Base-by-base conservation (phyloP, 2,888 invertebrate genomes). In the Erpobdella octoculata region DNA sequence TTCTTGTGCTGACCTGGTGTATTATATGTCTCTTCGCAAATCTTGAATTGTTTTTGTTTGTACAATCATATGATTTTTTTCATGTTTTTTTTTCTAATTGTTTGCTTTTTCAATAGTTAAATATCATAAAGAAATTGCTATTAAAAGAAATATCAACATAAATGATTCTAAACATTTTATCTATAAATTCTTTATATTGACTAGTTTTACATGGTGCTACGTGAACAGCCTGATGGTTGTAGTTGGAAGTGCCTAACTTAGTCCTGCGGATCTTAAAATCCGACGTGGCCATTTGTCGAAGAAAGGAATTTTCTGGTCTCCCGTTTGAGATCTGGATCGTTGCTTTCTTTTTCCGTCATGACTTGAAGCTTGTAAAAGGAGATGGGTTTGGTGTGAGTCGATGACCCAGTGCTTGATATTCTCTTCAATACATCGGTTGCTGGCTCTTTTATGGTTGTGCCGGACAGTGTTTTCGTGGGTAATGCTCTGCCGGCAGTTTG, bases 341-440 rank as follows among this genome's bases (percentile, higher is more conserved):
- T 35, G 33, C n/a, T 33, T 15, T 41, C 33, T 58, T 69, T 46
- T n/a, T 69, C 58, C n/a, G 33, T 58, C n/a, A 69, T 33, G 25
- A 69, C 58, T 69, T 69, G 69, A 2, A 58, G 37, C 48, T 25
- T 69, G 37, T 69, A 69, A 48, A 41, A 69, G 21, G 69, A 69
- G 25, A 58, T 38, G 21, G 69, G 69, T 58, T 69, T 69, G 69
- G 36, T 46, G 15, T 2, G n/a, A 31, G 62, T 33, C 62, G 62
- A n/a, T 33, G 31, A 33, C n/a, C 28, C 1, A 15, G 62, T 31
- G n/a, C 31, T 28, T 28, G 4, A 15, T n/a, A 62, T 18, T 62
- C 62, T 62, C 33, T 62, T 35, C 62, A 31, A 35, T n/a, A 62
- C 62, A 28, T 62, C 62, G 53, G 53, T n/a, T 3, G 53, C 8